Base-by-base conservation (phyloP, 1,140 invertebrate species). In the Drosophila jambulina region DNA sequence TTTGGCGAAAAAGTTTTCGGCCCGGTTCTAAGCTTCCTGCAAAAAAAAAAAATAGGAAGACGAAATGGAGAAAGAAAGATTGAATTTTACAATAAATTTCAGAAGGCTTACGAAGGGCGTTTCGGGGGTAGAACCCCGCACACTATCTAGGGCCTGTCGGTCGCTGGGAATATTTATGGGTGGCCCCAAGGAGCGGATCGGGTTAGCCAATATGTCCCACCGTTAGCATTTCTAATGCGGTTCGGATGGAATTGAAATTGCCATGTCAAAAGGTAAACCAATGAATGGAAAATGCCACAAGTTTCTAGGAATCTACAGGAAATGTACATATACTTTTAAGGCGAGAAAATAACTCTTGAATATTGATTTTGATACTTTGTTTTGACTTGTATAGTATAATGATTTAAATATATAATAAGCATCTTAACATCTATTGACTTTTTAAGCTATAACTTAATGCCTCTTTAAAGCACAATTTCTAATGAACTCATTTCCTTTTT, bases 41-140 rank as follows among this genome's bases (percentile, higher is more conserved):
- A 7, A 6, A 17, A n/a, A 38, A 17, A 25, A 54, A 56, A 56
- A 56, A 27, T 32, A 36, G 38, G 34, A 21, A 29, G 21, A 32
- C 19, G 54, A 51, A 51, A 51, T 51, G 48, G 48, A 29, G 27
- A 48, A 77, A 72, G 71, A 78, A 85, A 90, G 65, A 90, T 88
- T 90, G 85, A 90, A 81, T 88, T 90, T 90, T 84, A 85, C 80
- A 88, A 88, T 88, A 88, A 90, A 90, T 88, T 90, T 78, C 60
- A 56, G 21, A 45, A 80, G 83, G 75, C 75, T 70, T 70, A 68
- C 32, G 48, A n/a, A 4, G 34, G 17, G 43, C 32, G 46, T 43
- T 67, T 29, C 8, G 25, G 49, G 23, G 29, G 21, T n/a, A 3
- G 42, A 19, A 1, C n/a, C 12, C 21, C 4, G 38, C 7, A 34